Conservation (phyloP, 2,888 invertebrate species). For the Notodonta dromedarius region DNA sequence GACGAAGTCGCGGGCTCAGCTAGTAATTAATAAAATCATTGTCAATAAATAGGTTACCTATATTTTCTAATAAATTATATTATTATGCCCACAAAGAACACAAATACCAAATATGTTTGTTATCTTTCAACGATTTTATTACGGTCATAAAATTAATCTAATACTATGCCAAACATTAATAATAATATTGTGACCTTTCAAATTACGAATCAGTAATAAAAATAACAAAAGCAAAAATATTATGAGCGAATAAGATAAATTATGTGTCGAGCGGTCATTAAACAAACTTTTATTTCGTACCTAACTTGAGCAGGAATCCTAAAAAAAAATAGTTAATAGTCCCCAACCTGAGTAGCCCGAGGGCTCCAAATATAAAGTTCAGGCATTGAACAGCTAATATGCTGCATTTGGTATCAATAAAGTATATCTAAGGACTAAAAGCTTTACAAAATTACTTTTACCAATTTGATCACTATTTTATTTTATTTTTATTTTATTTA, state of each 20-base stretch:
- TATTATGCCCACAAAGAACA: neutral
- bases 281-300: slow-evolving; percentile 50
- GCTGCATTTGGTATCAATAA: neutral
- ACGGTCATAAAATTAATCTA: neutral
- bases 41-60: no score
- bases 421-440: no score
- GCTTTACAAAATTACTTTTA: no score
- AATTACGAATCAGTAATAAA: neutral
- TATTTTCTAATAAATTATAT: no score
- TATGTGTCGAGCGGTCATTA: slow-evolving; percentile 50
- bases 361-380: slow-evolving; percentile 32
- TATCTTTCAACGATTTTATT: neutral
- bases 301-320: slow-evolving; percentile 47
- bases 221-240: slow-evolving; percentile 39
- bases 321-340: slow-evolving; percentile 60
- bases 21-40: no score
- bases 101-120: neutral
- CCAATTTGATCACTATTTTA: no score
- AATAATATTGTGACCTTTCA: neutral
- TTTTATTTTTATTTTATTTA: no score
- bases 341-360: slow-evolving; percentile 47
- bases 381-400: neutral
- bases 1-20: no score
- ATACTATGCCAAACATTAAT: neutral
- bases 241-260: slow-evolving; percentile 54